Evolutionary conservation across 1,140 invertebrate genomes (phyloP).

Genomic region (Chelonus insularis): DNA sequence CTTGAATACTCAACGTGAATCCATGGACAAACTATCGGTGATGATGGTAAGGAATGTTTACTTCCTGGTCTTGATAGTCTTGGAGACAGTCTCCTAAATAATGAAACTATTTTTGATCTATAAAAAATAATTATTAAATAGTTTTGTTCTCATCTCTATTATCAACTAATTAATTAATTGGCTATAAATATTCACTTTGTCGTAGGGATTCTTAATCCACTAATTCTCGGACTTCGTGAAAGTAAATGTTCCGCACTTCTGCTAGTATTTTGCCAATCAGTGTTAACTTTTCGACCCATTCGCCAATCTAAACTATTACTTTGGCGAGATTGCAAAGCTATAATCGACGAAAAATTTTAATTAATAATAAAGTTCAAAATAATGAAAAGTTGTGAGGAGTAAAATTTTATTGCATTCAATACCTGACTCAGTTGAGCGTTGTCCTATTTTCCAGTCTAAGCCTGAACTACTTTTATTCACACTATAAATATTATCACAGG

Average conservation of each 20-base stretch:
- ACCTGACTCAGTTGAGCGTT: conserved; percentile 45
- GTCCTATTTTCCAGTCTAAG: conserved; percentile 48
- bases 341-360: not conserved
- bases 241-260: conserved; percentile 51
- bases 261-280: conserved; percentile 46
- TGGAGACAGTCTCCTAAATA: conserved; percentile 52
- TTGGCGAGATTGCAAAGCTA: conserved; percentile 46
- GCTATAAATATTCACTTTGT: conserved; percentile 40
- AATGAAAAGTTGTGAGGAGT: not conserved
- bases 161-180: not conserved
- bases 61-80: conserved; percentile 46
- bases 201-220: conserved; percentile 47
- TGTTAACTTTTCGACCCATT: conserved; percentile 43
- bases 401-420: not conserved
- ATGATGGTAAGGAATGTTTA: conserved; percentile 42
- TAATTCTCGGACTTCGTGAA: conserved; percentile 46
- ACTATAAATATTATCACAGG: conserved; percentile 60
- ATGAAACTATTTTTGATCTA: conserved; percentile 55
- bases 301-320: conserved; percentile 56
- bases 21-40: conserved; percentile 50
- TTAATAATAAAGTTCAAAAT: not conserved
- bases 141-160: not conserved
- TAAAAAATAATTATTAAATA: not conserved
- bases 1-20: conserved; percentile 49
- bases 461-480: conserved; percentile 54